Evolutionary conservation across 2,113 vertebrate species (phyloP).

Genomic region (Erythrocebus patas): DNA sequence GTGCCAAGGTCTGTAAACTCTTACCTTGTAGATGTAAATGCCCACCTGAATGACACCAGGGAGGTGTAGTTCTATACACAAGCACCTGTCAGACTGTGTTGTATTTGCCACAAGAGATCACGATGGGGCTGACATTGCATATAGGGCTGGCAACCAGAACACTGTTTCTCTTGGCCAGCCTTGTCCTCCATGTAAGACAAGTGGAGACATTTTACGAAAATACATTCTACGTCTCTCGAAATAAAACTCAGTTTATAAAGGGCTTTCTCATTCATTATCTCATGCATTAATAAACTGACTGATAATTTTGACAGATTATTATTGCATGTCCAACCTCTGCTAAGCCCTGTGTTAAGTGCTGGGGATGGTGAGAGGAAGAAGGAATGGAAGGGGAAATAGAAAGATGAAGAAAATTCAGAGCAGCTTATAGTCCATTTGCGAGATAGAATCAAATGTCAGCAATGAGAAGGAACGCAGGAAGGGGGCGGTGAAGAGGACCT

Average conservation of each 20-base stretch:
- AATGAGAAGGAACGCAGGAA: background rate
- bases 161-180: background rate
- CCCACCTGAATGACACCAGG: background rate
- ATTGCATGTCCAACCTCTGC: background rate
- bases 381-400: background rate
- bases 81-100: too few relatives aligned
- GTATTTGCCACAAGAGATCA: background rate
- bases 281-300: too few relatives aligned
- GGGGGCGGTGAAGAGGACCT: background rate
- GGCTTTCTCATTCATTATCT: background rate
- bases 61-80: fast-evolving
- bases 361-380: background rate
- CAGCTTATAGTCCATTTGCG: background rate
- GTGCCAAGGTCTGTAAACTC: background rate
- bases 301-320: background rate
- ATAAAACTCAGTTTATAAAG: background rate
- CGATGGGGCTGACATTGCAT: fast-evolving
- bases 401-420: background rate
- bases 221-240: background rate
- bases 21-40: background rate
- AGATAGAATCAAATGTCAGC: background rate
- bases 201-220: background rate
- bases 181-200: background rate
- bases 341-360: background rate
- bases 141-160: background rate